Base-by-base conservation (phyloP, 1,140 invertebrate species). In the Bombyx mori region DNA sequence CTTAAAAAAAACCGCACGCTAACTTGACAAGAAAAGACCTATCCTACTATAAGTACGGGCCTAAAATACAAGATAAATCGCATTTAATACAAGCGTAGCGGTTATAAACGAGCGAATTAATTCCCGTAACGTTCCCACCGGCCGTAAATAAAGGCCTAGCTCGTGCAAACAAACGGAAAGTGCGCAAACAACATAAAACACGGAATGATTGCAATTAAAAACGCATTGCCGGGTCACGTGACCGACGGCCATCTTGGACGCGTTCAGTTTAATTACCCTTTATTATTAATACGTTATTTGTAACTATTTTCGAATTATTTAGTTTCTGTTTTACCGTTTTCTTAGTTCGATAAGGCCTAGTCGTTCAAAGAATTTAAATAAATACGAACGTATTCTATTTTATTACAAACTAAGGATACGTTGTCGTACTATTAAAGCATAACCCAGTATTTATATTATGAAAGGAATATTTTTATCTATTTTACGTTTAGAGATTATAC, bases 191-290 rank as follows among this genome's bases (percentile, higher is more conserved):
- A 77, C 79, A 84, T 84, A 86, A 86, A 86, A 84, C 79, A 86
- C 80, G 75, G 72, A 82, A 84, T 80, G 78, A 84, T 86, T 84
- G 81, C 81, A 86, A 83, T 85, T 85, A 85, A 83, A 85, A 85
- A 86, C 81, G 81, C 83, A 82, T 83, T 81, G 75, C 56, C 63
- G 58, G 75, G 75, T 74, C 82, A 77, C 79, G 75, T 78, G 79
- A 57, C 69, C 61, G 18, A 42, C 42, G 51, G 80, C 80, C 80
- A 86, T 83, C 77, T 83, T 86, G 74, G 61, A 58, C 26, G 48
- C 48, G 48, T 51, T 46, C 54, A 42, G 42, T 49, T 48, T 56
- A 56, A 56, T 56, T 46, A 26, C 42, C 49, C 48, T 56, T 48
- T 42, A 56, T 56, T 56, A 56, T 42, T 45, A 35, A 42, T 56